Conservation (phyloP, 2,888 invertebrate species). For the Macrophya annulata region DNA sequence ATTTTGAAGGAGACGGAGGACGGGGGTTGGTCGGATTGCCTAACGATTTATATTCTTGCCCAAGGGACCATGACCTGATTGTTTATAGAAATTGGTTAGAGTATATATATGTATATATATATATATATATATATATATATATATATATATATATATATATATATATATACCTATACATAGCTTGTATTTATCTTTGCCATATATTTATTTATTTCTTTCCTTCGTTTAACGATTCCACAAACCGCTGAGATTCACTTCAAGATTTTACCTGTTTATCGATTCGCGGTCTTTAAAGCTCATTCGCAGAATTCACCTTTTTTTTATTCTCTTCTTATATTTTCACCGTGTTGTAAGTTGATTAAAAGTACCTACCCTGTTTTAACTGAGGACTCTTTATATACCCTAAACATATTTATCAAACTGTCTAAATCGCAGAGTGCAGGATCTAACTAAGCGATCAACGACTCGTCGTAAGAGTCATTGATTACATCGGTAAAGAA, state of each 20-base stretch:
- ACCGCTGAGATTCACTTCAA: background rate
- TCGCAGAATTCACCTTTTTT: background rate
- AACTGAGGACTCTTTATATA: background rate
- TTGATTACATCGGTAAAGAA: slow-evolving; percentile 9
- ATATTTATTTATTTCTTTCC: background rate
- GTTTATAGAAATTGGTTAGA: background rate
- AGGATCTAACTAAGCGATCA: background rate
- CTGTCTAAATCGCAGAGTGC: background rate
- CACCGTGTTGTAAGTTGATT: background rate
- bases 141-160: no score
- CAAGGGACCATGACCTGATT: background rate
- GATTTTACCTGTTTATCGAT: slow-evolving; percentile 11
- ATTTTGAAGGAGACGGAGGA: no score
- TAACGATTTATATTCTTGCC: background rate
- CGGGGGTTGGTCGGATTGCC: slow-evolving; percentile 4
- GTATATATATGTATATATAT: no score
- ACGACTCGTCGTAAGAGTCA: background rate
- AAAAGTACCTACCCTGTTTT: background rate
- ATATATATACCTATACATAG: no score
- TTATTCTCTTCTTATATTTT: background rate
- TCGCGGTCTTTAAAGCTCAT: background rate
- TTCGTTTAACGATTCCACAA: background rate
- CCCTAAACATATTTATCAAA: background rate
- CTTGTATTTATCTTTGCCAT: background rate
- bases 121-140: no score